Conservation (phyloP, 2,797 vertebrate species). For the Adelosebastes latens region DNA sequence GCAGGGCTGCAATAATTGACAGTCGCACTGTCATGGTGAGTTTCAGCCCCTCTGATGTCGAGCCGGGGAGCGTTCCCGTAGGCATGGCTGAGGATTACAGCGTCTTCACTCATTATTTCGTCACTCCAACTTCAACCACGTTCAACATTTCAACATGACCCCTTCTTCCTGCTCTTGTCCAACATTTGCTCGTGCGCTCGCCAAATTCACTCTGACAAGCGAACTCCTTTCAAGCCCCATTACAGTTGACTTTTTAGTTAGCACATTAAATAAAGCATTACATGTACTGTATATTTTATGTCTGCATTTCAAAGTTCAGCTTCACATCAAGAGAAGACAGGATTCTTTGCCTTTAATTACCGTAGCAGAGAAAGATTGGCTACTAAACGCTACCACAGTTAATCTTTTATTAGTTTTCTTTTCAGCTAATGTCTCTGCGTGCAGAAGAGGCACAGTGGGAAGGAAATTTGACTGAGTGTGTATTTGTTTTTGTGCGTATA, state of each 20-base stretch:
- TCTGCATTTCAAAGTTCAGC: not conserved
- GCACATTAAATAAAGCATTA: not conserved
- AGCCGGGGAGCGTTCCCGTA: conserved; percentile 47
- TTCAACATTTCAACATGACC: conserved; percentile 61
- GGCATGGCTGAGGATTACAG: conserved; percentile 65
- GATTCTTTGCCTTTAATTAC: not conserved
- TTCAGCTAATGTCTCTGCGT: conserved; percentile 39
- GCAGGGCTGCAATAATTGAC: conserved; percentile 48
- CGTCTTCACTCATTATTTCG: conserved; percentile 73
- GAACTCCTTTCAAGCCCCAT: conserved; percentile 12
- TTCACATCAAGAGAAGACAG: not conserved
- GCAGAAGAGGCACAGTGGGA: conserved; percentile 39
- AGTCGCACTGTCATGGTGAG: conserved; percentile 59
- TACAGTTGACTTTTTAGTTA: conserved; percentile 29
- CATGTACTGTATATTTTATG: conserved; percentile 9
- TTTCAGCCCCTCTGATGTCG: conserved; percentile 66
- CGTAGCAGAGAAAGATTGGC: not conserved
- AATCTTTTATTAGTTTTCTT: conserved; percentile 26
- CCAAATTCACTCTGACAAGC: conserved; percentile 37
- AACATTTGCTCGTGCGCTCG: not conserved
- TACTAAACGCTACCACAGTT: conserved; percentile 2
- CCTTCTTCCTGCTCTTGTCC: conserved; percentile 37
- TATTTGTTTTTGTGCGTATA: conserved; percentile 60
- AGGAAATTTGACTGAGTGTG: conserved; percentile 3
- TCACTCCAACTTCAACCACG: conserved; percentile 62